Base-by-base conservation (phyloP, 1,140 invertebrate genomes). In the Bombus affinis region DNA sequence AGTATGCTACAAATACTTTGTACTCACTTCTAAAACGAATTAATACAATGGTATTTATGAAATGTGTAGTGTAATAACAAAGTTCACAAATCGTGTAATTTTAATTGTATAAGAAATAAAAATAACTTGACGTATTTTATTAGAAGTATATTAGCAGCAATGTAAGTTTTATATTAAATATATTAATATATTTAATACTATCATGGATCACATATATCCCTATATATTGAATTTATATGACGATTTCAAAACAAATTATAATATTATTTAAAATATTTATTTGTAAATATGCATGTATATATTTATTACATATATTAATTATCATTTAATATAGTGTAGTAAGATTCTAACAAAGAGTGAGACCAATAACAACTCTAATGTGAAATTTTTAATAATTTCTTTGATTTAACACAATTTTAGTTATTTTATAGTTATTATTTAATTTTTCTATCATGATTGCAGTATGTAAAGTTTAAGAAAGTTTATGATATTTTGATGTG, bases 291-390 rank as follows among this genome's bases (percentile, higher is more conserved):
- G 42, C 12, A 65, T 53, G 42, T 79, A 53, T 35, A 39, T 73
- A 72, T 79, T 62, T 62, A 53, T 53, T 53, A 53, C 22, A 53
- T 53, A 8, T 53, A 53, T 53, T 53, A 53, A 53, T 53, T 53
- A 53, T 18, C n/a, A 72, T 80, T 86, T 74, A 70, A 86, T 47
- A 39, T 35, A 78, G 53, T 15, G 32, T 15, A 81, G 22, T 42
- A 86, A 73, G 65, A 22, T 47, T n/a, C 35, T 81, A 53, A 82
- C 35, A 72, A 42, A 82, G 53, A 73, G 32, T 44, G 73, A 79
- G 68, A 66, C 37, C 59, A 88, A 88, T 88, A 88, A 86, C 68
- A 73, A 42, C 37, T 81, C 25, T 81, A 80, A 85, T n/a, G 5
- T n/a, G 37, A 39, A 76, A 82, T 22, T 70, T 62, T 22, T 35